These are phyloP conservation scores for Halcyon leucocephala DNA, from an alignment of 2,797 vertebrate genomes.

Conservation along the genomic window DNA sequence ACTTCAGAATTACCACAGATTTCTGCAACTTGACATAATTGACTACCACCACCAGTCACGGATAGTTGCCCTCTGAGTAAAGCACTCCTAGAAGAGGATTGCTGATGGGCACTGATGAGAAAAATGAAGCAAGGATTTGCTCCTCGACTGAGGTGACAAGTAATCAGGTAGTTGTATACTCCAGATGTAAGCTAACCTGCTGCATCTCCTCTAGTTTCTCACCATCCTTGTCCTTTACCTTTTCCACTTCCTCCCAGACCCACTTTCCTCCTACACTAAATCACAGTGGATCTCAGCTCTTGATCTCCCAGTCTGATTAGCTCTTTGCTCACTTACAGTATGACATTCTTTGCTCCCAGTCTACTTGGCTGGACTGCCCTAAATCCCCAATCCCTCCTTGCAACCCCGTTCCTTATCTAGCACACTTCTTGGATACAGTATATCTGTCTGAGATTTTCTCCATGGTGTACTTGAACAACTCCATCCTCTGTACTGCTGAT, in stretches of 20 bases:
- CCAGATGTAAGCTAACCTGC: not conserved
- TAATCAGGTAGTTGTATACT: not conserved
- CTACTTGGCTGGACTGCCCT: not conserved
- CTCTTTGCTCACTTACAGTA: not conserved
- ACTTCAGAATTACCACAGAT: not conserved
- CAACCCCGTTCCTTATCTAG: not conserved
- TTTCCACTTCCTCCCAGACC: not conserved
- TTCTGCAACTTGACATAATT: conserved; percentile 12
- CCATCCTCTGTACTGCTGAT: not conserved
- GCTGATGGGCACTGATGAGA: not conserved
- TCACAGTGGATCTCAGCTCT: not conserved
- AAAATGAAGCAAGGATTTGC: not conserved
- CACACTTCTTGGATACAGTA: not conserved
- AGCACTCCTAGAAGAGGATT: not conserved
- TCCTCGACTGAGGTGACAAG: not conserved
- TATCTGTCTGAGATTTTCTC: not conserved
- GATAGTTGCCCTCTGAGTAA: not conserved
- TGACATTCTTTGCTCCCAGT: not conserved
- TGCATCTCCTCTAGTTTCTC: not conserved
- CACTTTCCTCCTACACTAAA: not conserved
- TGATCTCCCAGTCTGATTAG: not conserved
- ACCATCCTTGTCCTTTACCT: not conserved
- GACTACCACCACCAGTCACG: not conserved
- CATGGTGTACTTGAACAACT: not conserved
- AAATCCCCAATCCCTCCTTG: not conserved